These are phyloP conservation scores for Pissodes strobi DNA, from an alignment of 1,140 invertebrate genomes.

Conservation along the genomic window DNA sequence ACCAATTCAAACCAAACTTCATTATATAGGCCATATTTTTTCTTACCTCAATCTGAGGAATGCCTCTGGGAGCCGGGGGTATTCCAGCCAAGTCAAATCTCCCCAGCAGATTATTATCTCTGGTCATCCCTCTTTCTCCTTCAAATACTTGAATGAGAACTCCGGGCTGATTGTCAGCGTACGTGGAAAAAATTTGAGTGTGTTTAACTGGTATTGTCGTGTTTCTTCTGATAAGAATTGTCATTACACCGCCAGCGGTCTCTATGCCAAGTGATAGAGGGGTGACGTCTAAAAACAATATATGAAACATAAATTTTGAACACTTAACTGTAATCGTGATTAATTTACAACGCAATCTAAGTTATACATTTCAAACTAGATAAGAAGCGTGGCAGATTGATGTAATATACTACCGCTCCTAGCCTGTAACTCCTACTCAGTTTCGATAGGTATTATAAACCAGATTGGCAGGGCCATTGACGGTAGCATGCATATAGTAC, in stretches of 20 bases:
- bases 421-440: too few species aligned
- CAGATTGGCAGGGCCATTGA: too few species aligned
- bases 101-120: constrained; percentile 72
- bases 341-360: too few species aligned
- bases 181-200: constrained; percentile 57
- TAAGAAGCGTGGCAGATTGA: too few species aligned
- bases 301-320: too few species aligned
- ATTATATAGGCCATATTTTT: too few species aligned
- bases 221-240: constrained; percentile 59
- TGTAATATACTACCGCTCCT: too few species aligned
- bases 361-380: too few species aligned
- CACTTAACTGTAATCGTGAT: too few species aligned
- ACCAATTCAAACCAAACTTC: neutral
- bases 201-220: constrained; percentile 63
- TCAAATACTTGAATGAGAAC: constrained; percentile 65
- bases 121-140: constrained; percentile 69
- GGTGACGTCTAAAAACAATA: constrained; percentile 32
- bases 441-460: too few species aligned
- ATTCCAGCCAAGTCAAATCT: constrained; percentile 71
- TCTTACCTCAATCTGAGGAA: constrained; percentile 50
- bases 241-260: constrained; percentile 56
- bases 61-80: constrained; percentile 62
- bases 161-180: constrained; percentile 59
- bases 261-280: constrained; percentile 54
- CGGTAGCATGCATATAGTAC: too few species aligned